Conservation (phyloP, 1,140 invertebrate genomes). For the Neodiprion virginianus region DNA sequence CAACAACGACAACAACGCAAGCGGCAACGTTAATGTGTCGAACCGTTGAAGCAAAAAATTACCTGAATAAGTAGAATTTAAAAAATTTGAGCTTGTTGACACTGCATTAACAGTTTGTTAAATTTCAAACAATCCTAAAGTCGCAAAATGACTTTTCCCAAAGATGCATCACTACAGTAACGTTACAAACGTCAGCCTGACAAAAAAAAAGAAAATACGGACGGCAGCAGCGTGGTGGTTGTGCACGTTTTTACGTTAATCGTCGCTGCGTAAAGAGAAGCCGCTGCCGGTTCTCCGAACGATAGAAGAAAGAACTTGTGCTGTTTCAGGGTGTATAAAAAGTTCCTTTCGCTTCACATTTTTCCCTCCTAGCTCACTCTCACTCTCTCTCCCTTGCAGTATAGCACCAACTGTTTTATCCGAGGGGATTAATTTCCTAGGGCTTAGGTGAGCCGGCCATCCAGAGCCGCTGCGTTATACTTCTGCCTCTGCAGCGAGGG, state of each 20-base stretch:
- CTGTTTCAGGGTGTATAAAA: constrained; percentile 26
- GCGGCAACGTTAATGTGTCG: too few species aligned
- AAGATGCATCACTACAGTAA: too few species aligned
- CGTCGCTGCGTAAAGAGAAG: constrained; percentile 39
- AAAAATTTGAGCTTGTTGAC: too few species aligned
- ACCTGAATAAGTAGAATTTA: too few species aligned
- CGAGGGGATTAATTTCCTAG: constrained; percentile 46
- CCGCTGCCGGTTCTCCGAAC: constrained; percentile 30
- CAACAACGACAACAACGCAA: too few species aligned
- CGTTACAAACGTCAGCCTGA: background rate
- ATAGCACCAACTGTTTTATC: constrained; percentile 34
- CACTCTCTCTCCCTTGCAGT: background rate
- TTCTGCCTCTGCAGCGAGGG: constrained; percentile 29
- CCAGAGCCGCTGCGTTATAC: constrained; percentile 37
- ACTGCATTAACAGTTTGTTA: too few species aligned
- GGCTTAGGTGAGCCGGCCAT: constrained; percentile 40
- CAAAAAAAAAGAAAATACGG: background rate
- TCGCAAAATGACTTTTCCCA: too few species aligned
- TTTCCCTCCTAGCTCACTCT: constrained; percentile 29
- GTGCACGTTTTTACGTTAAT: constrained; percentile 42
- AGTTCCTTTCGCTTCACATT: constrained; percentile 34
- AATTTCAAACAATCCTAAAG: too few species aligned
- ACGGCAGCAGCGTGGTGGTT: background rate
- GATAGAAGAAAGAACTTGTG: too few species aligned
- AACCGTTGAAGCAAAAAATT: too few species aligned